Evolutionary conservation across 2,113 vertebrate genomes (phyloP).

Genomic region (Pitta sordida): DNA sequence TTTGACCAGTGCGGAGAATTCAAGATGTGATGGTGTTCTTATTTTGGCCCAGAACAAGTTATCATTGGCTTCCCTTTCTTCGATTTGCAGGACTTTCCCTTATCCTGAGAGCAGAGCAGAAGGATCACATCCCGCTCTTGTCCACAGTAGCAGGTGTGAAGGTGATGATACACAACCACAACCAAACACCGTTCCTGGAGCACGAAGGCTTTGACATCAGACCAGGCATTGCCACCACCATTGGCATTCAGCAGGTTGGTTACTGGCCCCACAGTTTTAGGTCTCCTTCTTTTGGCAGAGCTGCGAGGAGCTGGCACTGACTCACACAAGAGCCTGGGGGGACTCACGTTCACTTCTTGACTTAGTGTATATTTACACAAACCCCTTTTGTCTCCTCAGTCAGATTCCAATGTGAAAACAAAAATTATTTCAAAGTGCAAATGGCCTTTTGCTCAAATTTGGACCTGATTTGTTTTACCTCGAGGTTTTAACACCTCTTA

Average conservation of each 20-base stretch:
- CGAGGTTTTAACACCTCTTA: not conserved
- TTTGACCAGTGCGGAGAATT: not conserved
- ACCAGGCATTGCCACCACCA: conserved; percentile 64
- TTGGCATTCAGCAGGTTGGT: conserved; percentile 63
- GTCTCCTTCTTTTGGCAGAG: not conserved
- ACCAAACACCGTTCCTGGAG: conserved; percentile 67
- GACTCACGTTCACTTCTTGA: not conserved
- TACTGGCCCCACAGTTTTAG: not conserved
- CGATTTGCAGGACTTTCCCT: conserved; percentile 65
- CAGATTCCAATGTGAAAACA: not conserved
- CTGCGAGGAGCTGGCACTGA: not conserved
- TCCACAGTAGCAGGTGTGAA: conserved; percentile 52
- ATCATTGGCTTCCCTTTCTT: not conserved
- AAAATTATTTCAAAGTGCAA: not conserved
- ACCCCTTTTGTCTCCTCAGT: not conserved
- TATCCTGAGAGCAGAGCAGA: conserved; percentile 49
- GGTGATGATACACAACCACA: conserved; percentile 65
- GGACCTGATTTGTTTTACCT: not conserved
- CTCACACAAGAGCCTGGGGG: fast-evolving
- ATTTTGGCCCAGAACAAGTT: not conserved
- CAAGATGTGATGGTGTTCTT: not conserved
- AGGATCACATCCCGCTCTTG: conserved; percentile 63
- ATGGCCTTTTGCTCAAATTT: not conserved
- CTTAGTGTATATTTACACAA: not conserved
- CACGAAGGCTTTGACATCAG: conserved; percentile 68